Evolutionary conservation across 1,140 invertebrate genomes (phyloP).

Genomic region (Drosophila busckii): DNA sequence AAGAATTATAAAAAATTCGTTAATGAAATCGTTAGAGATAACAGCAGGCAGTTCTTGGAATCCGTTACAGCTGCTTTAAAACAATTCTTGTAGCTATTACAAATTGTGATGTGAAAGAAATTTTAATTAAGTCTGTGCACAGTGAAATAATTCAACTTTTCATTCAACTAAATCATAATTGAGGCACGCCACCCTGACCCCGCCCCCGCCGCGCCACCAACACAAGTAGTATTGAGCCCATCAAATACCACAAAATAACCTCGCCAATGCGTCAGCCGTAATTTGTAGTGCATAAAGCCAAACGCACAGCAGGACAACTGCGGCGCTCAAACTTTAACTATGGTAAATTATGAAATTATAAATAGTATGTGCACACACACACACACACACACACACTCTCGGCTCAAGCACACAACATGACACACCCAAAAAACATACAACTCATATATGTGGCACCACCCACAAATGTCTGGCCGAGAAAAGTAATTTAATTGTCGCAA

Average conservation of each 20-base stretch:
- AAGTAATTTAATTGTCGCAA: slow-evolving; percentile 75
- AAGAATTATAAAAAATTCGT: no score
- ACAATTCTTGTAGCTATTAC: no score
- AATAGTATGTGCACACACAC: slow-evolving; percentile 43
- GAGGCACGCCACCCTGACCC: no score
- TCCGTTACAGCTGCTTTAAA: no score
- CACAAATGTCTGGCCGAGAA: slow-evolving; percentile 65
- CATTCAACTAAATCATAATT: no score
- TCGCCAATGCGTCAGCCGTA: slow-evolving; percentile 13
- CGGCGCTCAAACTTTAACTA: slow-evolving; percentile 55
- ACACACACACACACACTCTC: slow-evolving; percentile 8
- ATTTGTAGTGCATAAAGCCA: slow-evolving; percentile 64
- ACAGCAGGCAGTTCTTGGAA: no score
- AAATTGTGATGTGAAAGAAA: no score
- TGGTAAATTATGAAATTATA: slow-evolving; percentile 75
- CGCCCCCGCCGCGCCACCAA: no score
- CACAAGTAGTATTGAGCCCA: no score
- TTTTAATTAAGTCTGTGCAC: no score
- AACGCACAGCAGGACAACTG: slow-evolving; percentile 65
- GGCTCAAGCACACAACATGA: slow-evolving; percentile 14
- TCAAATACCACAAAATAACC: slow-evolving; percentile 6
- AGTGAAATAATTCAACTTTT: no score
- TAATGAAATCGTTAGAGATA: no score
- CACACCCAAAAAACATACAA: neutral
- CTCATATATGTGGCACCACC: slow-evolving; percentile 16